Conservation (phyloP, 92 coral and sea anemone species). For the Pocillopora grandis region DNA sequence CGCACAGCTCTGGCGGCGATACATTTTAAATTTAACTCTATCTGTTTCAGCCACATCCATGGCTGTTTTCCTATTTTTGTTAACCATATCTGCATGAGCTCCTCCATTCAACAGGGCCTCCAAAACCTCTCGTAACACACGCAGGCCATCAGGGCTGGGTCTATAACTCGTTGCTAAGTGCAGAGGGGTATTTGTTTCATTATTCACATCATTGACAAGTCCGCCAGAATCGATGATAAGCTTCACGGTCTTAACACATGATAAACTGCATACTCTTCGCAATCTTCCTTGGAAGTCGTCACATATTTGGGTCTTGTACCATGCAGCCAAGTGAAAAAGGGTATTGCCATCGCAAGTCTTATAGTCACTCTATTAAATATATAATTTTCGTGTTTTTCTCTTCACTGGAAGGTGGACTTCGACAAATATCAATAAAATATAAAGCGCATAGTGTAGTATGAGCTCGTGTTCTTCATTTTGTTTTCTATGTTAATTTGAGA, state of each 20-base stretch:
- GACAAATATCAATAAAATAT: conserved; percentile 54
- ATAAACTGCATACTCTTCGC: conserved; percentile 47
- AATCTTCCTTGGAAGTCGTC: conserved; percentile 38
- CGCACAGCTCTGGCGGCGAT: conserved; percentile 69
- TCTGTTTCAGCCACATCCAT: conserved; percentile 55
- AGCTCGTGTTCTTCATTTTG: not conserved
- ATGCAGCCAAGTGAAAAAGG: conserved; percentile 62
- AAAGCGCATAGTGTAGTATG: conserved; percentile 38
- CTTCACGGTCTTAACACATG: conserved; percentile 9
- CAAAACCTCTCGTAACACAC: no score
- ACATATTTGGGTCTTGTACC: conserved; percentile 50
- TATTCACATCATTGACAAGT: not conserved
- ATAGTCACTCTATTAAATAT: conserved; percentile 32
- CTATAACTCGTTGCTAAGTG: conserved; percentile 48
- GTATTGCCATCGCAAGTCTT: conserved; percentile 64
- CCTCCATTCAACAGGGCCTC: conserved; percentile 26
- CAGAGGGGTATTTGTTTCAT: conserved; percentile 56
- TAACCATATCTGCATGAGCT: conserved; percentile 57
- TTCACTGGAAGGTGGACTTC: conserved; percentile 38
- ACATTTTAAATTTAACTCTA: conserved; percentile 39
- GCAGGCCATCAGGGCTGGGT: not conserved
- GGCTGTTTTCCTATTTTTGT: conserved; percentile 57
- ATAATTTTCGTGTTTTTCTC: conserved; percentile 17
- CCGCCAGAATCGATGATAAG: conserved; percentile 7
- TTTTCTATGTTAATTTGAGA: not conserved